These are phyloP conservation scores for Sebastes taczanowskii DNA, from an alignment of 2,797 vertebrate genomes.

Conservation along the genomic window DNA sequence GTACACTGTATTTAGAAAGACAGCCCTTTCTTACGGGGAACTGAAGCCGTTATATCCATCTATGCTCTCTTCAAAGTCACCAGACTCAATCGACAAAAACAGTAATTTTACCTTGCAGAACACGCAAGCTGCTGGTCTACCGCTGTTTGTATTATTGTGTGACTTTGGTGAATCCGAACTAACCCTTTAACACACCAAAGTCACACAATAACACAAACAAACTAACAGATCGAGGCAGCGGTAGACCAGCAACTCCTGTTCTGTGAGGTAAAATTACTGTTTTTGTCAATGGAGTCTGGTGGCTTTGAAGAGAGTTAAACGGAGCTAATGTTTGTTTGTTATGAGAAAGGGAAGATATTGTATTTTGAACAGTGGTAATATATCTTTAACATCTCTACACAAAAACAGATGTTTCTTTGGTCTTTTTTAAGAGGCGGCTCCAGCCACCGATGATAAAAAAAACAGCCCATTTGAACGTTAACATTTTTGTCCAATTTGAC, in stretches of 20 bases:
- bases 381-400: no score
- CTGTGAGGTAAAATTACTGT: neutral
- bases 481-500: neutral
- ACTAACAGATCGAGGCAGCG: neutral
- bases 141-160: neutral
- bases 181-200: no score
- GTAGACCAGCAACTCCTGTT: neutral
- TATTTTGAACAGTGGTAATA: no score
- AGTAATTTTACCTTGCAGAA: neutral
- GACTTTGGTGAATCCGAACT: neutral
- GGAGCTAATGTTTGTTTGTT: neutral
- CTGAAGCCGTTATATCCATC: neutral
- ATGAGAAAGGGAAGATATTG: no score
- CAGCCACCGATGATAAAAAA: no score
- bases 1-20: neutral
- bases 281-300: neutral
- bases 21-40: neutral
- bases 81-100: neutral
- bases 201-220: neutral
- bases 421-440: no score
- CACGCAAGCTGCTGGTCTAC: rapidly evolving
- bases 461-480: neutral
- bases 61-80: neutral
- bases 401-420: no score
- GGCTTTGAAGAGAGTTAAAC: neutral